Conservation (phyloP, 2,113 vertebrate genomes). For the Mirza zaza region DNA sequence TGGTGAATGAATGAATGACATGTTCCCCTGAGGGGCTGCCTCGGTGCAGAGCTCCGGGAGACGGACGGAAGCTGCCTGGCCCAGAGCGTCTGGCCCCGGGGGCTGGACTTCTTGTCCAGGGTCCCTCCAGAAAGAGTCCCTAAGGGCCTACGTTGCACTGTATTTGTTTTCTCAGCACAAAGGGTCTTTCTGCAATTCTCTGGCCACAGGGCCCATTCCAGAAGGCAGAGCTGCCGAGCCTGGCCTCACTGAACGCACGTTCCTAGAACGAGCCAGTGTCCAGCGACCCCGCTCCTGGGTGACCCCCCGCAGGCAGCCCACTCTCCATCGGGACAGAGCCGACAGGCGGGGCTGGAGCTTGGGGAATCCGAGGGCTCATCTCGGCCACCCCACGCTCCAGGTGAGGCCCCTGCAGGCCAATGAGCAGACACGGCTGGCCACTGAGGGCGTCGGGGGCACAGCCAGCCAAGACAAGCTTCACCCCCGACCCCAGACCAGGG, state of each 20-base stretch:
- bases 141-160: neutral
- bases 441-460: neutral
- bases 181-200: neutral
- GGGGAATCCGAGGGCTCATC: neutral
- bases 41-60: accelerated
- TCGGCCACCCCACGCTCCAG: no score
- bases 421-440: no score
- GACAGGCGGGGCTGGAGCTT: no score
- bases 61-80: neutral
- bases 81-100: neutral
- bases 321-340: neutral
- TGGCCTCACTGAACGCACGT: accelerated
- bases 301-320: neutral
- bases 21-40: neutral
- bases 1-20: accelerated
- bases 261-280: accelerated
- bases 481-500: no score
- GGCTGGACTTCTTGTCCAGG: neutral
- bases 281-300: neutral
- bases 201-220: accelerated
- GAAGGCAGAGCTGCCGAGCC: neutral
- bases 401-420: neutral
- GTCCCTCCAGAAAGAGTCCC: neutral
- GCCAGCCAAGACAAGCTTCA: accelerated
- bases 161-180: neutral